Base-by-base conservation (phyloP, 2,888 invertebrate genomes). In the Elmis aenea region DNA sequence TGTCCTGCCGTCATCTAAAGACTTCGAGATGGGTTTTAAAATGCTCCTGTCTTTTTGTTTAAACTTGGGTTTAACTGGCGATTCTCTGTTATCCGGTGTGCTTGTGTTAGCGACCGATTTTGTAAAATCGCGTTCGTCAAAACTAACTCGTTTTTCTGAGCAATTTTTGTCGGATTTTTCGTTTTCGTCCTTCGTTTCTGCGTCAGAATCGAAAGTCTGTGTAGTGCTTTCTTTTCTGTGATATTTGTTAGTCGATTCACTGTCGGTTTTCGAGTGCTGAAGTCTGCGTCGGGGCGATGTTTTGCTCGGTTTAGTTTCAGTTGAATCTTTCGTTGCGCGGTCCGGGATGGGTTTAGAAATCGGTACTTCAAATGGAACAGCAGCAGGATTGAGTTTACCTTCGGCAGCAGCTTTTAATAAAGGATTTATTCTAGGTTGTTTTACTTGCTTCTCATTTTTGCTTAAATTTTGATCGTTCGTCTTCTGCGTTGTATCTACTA, bases 361-460 rank as follows among this genome's bases (percentile, higher is more conserved):
- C 13, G 23, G 26, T n/a, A 43, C 26, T 28, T 39, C 43, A 23
- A 43, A 43, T 2, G 39, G 21, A 8, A 40, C 44, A 10, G 40
- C 40, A 4, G 37, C 10, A 4, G 12, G 28, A 20, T 33, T 40
- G 12, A 44, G 33, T 38, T 44, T 44, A 5, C 46, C 38, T 40
- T 50, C 48, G 2, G 42, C 57, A 3, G 57, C 61, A 31, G 59
- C 52, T 42, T 57, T 58, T 46, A 64, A 60, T 20, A 67, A 44
- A 3, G 67, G 66, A 52, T 66, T 66, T 22, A 61, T 50, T 20
- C 67, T 52, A 3, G 51, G 43, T 8, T 55, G 50, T 20, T 27
- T 37, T 13, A 22, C 23, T 6, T 22, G 40, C 33, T 41, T 42
- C 21, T 29, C 26, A 28, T 20, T 32, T 36, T 40, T 41, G n/a